Base-by-base conservation (phyloP, 2,888 invertebrate genomes). In the Luperina testacea region DNA sequence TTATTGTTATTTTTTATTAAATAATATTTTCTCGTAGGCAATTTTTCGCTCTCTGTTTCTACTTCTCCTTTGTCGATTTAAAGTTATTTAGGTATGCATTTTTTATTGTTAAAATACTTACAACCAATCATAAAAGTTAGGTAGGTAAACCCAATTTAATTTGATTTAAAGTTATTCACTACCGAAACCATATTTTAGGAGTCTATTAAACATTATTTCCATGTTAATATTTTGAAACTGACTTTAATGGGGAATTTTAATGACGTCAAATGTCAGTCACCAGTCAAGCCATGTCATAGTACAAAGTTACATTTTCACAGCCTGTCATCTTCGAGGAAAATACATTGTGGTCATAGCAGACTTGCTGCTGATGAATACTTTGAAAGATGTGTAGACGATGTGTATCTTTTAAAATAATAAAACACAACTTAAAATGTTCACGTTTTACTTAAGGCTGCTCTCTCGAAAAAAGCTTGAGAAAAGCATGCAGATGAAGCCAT, bases 261-360 rank as follows among this genome's bases (percentile, higher is more conserved):
- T 86, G 83, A 86, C 84, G 75, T 86, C 57, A 67, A 48, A 82
- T 53, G 45, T 65, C 86, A 72, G 72, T 67, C 59, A 72, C n/a
- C 32, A 42, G 38, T 65, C 32, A 65, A 69, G 27, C 11, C 59
- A 48, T 15, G 70, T 80, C 81, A 68, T 20, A 51, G 69, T 38
- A 70, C 74, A 82, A 84, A 70, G 77, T 75, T 24, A 64, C 70
- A 65, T 32, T 76, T 76, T 76, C 51, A 42, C 27, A 65, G 61
- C 48, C 59, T 65, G 77, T 77, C 48, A 82, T 72, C 27, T 75
- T 78, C 17, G 32, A 4, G 72, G 72, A 70, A 82, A 82, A 75
- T 51, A 61, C 53, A 38, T n/a, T 24, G 57, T 75, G 8, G 53
- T 72, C 64, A 59, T 27, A 15, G 32, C 27, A 2, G 59, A 24